Conservation (phyloP, 2,113 vertebrate genomes). For the Lophura nycthemera region DNA sequence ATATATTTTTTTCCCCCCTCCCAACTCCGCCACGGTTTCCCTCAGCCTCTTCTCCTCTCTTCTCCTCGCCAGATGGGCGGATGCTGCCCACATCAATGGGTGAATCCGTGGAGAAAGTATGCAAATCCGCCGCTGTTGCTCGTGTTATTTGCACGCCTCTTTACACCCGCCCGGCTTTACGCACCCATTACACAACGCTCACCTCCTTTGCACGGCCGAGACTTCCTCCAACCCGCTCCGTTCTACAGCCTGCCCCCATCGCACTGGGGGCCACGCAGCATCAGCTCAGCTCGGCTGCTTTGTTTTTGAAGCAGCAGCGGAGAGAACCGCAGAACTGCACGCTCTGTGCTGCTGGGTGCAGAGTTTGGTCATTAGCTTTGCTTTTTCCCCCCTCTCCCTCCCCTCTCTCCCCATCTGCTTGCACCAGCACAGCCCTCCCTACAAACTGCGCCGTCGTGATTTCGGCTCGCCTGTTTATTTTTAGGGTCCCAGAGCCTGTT, state of each 20-base stretch:
- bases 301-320: background rate
- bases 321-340: accelerated
- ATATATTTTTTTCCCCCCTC: background rate
- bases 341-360: background rate
- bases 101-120: background rate
- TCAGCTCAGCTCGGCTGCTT: no score
- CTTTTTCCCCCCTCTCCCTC: no score
- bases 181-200: accelerated
- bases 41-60: no score
- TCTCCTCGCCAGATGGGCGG: background rate
- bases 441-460: background rate
- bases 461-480: slow-evolving; percentile 52
- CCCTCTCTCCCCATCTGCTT: background rate
- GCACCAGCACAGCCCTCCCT: background rate
- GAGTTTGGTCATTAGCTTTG: background rate
- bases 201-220: background rate
- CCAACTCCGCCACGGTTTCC: accelerated
- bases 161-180: no score
- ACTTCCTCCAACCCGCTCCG: no score
- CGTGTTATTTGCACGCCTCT: no score
- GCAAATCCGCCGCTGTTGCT: background rate
- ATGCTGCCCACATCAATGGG: background rate
- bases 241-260: no score
- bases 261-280: no score
- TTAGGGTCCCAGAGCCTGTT: slow-evolving; percentile 60